Evolutionary conservation across 2,113 vertebrate species (phyloP).

Genomic region (Spea multiplicata): DNA sequence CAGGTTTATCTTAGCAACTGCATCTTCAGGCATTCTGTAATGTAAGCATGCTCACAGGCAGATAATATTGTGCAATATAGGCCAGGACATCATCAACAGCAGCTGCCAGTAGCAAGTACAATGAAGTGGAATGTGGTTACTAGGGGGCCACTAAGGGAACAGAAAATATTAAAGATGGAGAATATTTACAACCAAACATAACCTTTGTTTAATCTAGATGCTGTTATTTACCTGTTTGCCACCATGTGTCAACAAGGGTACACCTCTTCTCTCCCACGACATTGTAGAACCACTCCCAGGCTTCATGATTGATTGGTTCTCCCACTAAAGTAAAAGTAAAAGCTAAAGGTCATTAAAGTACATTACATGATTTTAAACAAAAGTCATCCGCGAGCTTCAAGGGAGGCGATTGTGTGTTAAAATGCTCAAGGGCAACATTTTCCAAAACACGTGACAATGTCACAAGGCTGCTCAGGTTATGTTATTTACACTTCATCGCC

Average conservation of each 20-base stretch:
- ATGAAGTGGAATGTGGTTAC: too few species aligned
- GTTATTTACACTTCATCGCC: neutral
- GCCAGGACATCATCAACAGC: too few species aligned
- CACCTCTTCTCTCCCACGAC: conserved; percentile 84
- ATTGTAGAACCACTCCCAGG: conserved; percentile 87
- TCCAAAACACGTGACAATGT: conserved; percentile 37
- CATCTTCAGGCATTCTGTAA: too few species aligned
- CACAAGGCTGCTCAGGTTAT: neutral
- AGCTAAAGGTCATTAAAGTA: conserved; percentile 27
- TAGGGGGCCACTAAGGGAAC: too few species aligned
- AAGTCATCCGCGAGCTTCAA: neutral
- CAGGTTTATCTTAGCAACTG: too few species aligned
- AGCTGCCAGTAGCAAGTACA: too few species aligned
- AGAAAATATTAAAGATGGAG: too few species aligned
- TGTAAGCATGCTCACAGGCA: too few species aligned
- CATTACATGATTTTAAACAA: neutral
- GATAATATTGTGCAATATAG: too few species aligned
- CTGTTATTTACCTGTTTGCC: conserved; percentile 84
- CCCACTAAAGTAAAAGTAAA: conserved; percentile 71
- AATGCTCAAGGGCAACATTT: conserved; percentile 2
- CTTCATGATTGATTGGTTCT: conserved; percentile 88
- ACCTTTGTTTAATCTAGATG: too few species aligned
- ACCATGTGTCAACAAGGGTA: conserved; percentile 89
- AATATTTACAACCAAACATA: too few species aligned
- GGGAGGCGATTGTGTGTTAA: neutral